phyloP scores from a whole-genome alignment of 2,888 invertebrate species.

The Drosophila austrosaltans region DNA sequence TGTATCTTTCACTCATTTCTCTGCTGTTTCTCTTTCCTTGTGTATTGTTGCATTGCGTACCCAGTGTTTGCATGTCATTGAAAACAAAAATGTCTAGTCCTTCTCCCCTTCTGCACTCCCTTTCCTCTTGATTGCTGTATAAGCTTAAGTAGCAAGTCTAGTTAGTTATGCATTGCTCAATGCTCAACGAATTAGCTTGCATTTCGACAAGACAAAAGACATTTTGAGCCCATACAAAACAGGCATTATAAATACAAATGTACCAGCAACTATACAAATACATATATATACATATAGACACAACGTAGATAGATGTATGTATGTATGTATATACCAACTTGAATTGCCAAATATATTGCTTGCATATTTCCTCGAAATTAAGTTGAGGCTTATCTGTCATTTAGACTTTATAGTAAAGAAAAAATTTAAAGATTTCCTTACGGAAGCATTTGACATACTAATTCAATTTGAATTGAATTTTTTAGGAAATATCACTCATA shows the following conservation, averaged over 20 bases:
- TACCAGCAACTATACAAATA: too few species aligned
- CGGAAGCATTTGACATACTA: too few species aligned
- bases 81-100: not conserved
- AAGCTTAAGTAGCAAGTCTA: slow-evolving; percentile 12
- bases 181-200: slow-evolving; percentile 24
- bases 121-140: not conserved
- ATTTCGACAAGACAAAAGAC: slow-evolving; percentile 8
- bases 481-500: not conserved
- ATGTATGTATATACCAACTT: too few species aligned
- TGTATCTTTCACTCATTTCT: not conserved
- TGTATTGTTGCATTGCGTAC: slow-evolving; percentile 3
- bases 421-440: too few species aligned
- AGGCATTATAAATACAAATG: too few species aligned
- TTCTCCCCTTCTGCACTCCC: not conserved
- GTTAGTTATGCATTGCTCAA: slow-evolving; percentile 36
- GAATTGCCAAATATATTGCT: too few species aligned
- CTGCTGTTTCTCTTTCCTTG: not conserved
- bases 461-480: not conserved
- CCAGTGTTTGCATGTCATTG: slow-evolving; percentile 9
- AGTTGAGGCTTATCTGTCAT: too few species aligned
- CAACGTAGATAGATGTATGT: too few species aligned
- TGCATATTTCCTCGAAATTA: too few species aligned
- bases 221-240: not conserved
- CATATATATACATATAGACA: too few species aligned
- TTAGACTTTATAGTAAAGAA: too few species aligned